Evolutionary conservation across 2,113 vertebrate genomes (phyloP), one percentile per base, ranked within the genome.

Genomic region (Indicator indicator): DNA sequence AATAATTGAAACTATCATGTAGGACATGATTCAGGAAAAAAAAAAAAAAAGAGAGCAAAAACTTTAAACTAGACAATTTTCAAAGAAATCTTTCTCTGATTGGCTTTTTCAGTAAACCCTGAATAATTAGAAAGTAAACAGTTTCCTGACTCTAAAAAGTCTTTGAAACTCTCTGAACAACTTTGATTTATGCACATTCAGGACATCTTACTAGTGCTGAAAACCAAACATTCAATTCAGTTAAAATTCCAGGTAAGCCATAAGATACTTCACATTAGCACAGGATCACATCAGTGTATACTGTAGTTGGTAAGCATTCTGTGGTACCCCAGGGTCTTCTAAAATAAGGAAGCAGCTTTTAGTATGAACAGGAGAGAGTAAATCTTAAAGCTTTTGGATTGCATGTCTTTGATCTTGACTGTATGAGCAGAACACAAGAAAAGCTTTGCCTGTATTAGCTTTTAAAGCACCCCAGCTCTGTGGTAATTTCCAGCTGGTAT

Each of bases 1-100:
- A 97, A 96, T 96, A 96, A 97, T 97, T 96, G 95, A 97, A 96
- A 88, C 88, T 90, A 92, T 92, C 93, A 68, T 96, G 92, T 96
- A 94, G 64, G 86, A 97, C 94, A 95, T 56, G 90, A 94, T 95
- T 96, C 90, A 87, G 92, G 70, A 73, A 90, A 90, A 63, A 86
- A 65, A 91, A 54, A 93, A 73, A 82, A 94, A 90, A 63, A 83
- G 65, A 93, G 55, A 93, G 86, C 70, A 93, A 90, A 87, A 86
- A 56, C 94, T 90, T 44, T 74, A 90, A 95, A 95, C 88, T 88
- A 90, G 83, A 93, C 86, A 1, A 70, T 94, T 92, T 89, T 95
- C 80, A 90, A 95, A 93, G 70, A 87, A 90, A 73, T 85, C 36
- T 58, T 82, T 69, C 76, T 93, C 83, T 30, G 83, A 87, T 92